Evolutionary conservation across 1,140 invertebrate species (phyloP).

Genomic region (Gerris buenoi): DNA sequence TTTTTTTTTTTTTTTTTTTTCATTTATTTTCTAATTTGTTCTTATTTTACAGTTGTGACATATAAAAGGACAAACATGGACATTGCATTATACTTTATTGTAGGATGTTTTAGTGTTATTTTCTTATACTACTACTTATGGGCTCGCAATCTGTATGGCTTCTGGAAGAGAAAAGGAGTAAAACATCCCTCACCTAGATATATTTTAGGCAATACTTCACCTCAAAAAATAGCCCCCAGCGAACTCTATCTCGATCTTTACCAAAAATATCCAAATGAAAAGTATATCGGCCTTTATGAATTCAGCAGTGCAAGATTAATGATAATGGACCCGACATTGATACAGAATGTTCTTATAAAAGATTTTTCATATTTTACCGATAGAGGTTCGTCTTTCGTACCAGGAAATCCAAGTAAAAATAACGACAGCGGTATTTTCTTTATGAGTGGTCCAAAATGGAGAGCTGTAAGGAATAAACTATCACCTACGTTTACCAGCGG

Average conservation of each 20-base stretch:
- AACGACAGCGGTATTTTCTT: slow-evolving; percentile 5
- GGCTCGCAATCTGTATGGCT: slow-evolving; percentile 16
- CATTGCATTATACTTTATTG: no score
- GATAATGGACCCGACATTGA: slow-evolving; percentile 25
- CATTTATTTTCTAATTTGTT: no score
- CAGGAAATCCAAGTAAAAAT: slow-evolving; percentile 1
- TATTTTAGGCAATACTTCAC: slow-evolving; percentile 26
- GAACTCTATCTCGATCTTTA: slow-evolving; percentile 13
- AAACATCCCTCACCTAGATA: slow-evolving; percentile 23
- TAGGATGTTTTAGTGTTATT: background rate
- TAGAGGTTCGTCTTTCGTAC: slow-evolving; percentile 14
- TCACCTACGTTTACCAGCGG: slow-evolving; percentile 40
- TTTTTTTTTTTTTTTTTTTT: no score
- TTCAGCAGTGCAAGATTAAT: slow-evolving; percentile 21
- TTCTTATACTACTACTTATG: background rate
- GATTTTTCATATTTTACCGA: slow-evolving; percentile 29
- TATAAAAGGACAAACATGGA: no score
- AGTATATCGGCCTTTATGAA: slow-evolving; percentile 23
- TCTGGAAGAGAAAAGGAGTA: slow-evolving; percentile 33
- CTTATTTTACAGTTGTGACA: no score
- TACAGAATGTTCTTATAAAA: slow-evolving; percentile 25
- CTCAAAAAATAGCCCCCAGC: slow-evolving; percentile 1
- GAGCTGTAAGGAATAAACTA: slow-evolving; percentile 37
- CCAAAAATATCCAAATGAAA: slow-evolving; percentile 8
- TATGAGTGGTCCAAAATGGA: slow-evolving; percentile 34